phyloP scores from a whole-genome alignment of 2,888 invertebrate species.

The Meiosimyza platycephala region DNA sequence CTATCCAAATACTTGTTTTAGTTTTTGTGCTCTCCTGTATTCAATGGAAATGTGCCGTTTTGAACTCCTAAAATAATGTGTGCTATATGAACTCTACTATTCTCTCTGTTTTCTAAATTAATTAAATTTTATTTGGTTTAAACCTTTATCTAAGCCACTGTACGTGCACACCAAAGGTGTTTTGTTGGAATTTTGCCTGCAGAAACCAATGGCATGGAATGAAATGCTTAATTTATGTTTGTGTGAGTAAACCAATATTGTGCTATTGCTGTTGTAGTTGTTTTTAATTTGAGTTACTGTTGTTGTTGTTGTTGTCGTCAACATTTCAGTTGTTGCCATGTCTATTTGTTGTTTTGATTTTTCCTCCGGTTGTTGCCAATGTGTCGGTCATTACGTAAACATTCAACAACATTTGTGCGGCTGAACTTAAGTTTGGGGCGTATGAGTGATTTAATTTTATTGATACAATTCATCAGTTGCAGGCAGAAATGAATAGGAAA shows the following conservation, averaged over 20 bases:
- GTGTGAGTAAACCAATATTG: slow-evolving; percentile 28
- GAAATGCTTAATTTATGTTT: slow-evolving; percentile 38
- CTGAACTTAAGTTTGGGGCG: not conserved
- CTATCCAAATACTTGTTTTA: no score
- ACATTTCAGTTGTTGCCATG: not conserved
- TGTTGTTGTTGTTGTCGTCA: not conserved
- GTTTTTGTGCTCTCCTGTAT: no score
- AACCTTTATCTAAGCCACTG: no score
- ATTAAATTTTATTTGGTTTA: no score
- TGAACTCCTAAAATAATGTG: no score
- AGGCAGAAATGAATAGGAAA: not conserved
- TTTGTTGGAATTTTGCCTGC: not conserved
- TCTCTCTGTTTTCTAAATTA: no score
- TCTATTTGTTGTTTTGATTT: no score
- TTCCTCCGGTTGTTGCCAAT: no score
- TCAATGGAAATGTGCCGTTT: no score
- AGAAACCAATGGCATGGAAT: not conserved
- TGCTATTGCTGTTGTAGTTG: not conserved
- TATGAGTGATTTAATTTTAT: slow-evolving; percentile 28
- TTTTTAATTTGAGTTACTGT: not conserved
- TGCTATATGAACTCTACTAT: no score
- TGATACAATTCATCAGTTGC: slow-evolving; percentile 26
- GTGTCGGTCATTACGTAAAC: no score
- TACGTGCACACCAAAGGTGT: not conserved
- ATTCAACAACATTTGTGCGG: no score